Percentiles rank a stretch among this genome's conserved stretches.
Conservation (phyloP, 2,888 invertebrate species). For the Hypselothyrea guttata region DNA sequence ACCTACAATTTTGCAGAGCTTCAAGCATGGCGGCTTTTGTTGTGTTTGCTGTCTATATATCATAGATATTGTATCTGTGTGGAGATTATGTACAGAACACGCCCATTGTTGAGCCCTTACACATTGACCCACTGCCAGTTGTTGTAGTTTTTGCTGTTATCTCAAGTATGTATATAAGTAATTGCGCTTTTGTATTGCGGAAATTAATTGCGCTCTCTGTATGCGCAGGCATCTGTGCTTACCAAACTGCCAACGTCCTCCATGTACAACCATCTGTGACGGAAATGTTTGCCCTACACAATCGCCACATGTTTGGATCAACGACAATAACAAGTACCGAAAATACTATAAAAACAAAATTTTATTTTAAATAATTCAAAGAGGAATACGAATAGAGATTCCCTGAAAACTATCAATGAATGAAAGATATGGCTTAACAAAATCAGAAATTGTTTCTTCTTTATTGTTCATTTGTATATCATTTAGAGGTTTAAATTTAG, state of each 20-base stretch:
- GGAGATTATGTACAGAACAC: conserved; percentile 6
- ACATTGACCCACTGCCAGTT: conserved; percentile 42
- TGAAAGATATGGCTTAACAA: too few relatives aligned
- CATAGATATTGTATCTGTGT: conserved; percentile 15
- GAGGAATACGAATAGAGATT: too few relatives aligned
- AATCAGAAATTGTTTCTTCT: too few relatives aligned
- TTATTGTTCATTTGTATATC: too few relatives aligned
- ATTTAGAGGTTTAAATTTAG: too few relatives aligned
- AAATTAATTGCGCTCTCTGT: conserved; percentile 69
- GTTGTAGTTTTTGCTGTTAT: conserved; percentile 12
- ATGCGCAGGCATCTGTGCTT: conserved; percentile 55
- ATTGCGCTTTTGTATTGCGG: conserved; percentile 59
- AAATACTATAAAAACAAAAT: neutral
- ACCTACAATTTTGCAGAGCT: conserved; percentile 18
- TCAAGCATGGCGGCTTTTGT: conserved; percentile 31
- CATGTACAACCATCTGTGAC: conserved; percentile 61
- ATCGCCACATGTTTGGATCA: conserved; percentile 16
- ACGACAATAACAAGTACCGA: neutral
- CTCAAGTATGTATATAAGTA: conserved; percentile 37
- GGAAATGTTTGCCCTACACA: conserved; percentile 52
- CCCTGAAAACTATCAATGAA: too few relatives aligned
- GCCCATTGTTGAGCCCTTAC: conserved; percentile 34
- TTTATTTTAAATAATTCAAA: neutral
- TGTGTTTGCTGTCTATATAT: conserved; percentile 30
- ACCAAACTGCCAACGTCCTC: conserved; percentile 33